A percentile compares a stretch with the other conserved stretches of the same genome.
Evolutionary conservation across 2,113 vertebrate genomes (phyloP).

Genomic region (Mustela lutreola): DNA sequence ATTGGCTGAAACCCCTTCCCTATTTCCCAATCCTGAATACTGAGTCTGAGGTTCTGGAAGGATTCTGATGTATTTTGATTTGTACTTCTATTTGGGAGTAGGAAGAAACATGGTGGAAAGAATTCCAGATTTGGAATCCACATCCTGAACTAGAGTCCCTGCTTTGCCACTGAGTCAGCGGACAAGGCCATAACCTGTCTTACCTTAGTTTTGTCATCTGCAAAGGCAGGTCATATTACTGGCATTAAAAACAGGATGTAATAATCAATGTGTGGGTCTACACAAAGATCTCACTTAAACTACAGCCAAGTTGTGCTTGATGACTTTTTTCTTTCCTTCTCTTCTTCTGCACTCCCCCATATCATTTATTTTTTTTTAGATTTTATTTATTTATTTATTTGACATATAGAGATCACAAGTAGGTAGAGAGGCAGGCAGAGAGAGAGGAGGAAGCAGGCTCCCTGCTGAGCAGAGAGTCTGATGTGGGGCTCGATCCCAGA

Average conservation of each 20-base stretch:
- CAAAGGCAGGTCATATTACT: background rate
- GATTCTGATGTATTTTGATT: background rate
- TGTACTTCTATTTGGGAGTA: background rate
- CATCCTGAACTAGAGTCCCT: background rate
- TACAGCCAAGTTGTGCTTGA: background rate
- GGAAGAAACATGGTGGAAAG: background rate
- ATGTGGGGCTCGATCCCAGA: too few relatives aligned
- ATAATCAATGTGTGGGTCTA: too few relatives aligned
- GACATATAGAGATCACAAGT: too few relatives aligned
- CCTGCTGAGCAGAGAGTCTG: too few relatives aligned
- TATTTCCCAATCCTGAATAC: background rate
- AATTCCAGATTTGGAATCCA: background rate
- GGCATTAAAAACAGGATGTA: background rate
- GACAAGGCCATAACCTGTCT: too few relatives aligned
- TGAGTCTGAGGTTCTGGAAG: background rate
- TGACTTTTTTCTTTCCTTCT: background rate
- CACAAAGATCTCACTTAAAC: background rate
- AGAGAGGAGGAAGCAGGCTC: too few relatives aligned
- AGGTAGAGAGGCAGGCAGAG: too few relatives aligned
- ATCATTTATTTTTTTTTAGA: background rate
- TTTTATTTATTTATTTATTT: too few relatives aligned
- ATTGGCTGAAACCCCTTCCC: background rate
- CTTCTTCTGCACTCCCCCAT: background rate
- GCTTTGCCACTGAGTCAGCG: background rate
- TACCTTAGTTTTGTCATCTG: background rate